These are phyloP conservation scores for Trididemnum miniatum DNA, from an alignment of 23 tunicate species.

Conservation along the genomic window DNA sequence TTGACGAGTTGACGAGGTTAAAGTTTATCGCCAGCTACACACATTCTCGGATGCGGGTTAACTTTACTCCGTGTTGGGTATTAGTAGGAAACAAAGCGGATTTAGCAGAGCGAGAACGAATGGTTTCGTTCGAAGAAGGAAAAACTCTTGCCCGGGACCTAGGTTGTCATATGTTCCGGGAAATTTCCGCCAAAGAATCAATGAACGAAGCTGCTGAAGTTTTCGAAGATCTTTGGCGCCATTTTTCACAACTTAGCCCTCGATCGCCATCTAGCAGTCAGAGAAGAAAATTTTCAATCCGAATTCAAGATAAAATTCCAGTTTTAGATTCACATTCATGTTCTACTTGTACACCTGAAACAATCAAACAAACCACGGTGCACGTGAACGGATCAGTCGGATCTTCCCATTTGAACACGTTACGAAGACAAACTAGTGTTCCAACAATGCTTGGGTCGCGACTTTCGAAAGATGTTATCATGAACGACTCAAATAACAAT, in stretches of 20 bases:
- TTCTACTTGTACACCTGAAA: slow-evolving; percentile 21
- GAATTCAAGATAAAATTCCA: slow-evolving; percentile 73
- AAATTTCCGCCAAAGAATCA: slow-evolving; percentile 77
- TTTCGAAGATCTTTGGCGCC: slow-evolving; percentile 69
- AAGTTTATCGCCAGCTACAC: slow-evolving; percentile 80
- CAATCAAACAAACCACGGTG: background rate
- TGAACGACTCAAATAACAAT: slow-evolving; percentile 37
- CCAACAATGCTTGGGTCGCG: slow-evolving; percentile 12
- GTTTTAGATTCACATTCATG: slow-evolving; percentile 49
- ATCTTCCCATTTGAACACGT: slow-evolving; percentile 20
- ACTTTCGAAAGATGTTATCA: slow-evolving; percentile 5
- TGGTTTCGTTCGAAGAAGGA: slow-evolving; percentile 67
- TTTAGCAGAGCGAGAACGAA: slow-evolving; percentile 61
- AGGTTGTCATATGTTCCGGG: slow-evolving; percentile 76
- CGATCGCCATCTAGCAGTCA: slow-evolving; percentile 82
- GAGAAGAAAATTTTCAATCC: slow-evolving; percentile 47
- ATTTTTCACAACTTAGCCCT: slow-evolving; percentile 57
- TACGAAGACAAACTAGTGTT: slow-evolving; percentile 37
- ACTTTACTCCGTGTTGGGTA: slow-evolving; percentile 66
- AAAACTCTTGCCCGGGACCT: slow-evolving; percentile 59
- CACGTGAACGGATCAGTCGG: background rate
- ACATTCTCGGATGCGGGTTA: slow-evolving; percentile 48
- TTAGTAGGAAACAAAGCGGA: slow-evolving; percentile 80
- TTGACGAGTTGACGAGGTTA: slow-evolving; percentile 68
- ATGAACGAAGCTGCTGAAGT: slow-evolving; percentile 51